Evolutionary conservation across 1,140 invertebrate genomes (phyloP), one percentile per base, ranked within the genome.

Genomic region (Acyrthosiphon pisum): DNA sequence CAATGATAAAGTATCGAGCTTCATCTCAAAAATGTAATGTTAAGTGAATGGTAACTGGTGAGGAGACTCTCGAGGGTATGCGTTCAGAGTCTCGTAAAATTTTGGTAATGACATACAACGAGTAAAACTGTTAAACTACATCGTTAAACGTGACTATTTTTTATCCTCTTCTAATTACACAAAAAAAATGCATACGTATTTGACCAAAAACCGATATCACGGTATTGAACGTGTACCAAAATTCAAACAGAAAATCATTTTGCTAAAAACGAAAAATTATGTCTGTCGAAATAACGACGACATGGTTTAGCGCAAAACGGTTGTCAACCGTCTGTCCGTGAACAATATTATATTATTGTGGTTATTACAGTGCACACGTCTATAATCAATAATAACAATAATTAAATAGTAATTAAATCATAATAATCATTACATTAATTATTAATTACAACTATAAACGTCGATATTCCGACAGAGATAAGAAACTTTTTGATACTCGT

Each of bases 11-110:
- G 89, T 86, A 9, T 76, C 93, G 20, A 44, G 30, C 41, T 41
- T 76, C 93, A 93, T 93, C 44, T 26, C 23, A 20, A 50, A 46
- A 53, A 87, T 37, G 18, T 81, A 18, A 60, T 60, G 9, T 60
- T 60, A 30, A 18, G 4, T n/a, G 30, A n/a, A 68, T n/a, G 30
- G 60, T 60, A 60, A 68, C 60, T 68, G n/a, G 30, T n/a, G 4
- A n/a, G 9, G 9, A 60, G 9, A 68, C 60, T 68, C n/a, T 30
- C 18, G 60, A 68, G 6, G 30, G 3, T n/a, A n/a, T n/a, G n/a
- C 60, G 60, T n/a, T 68, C 60, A 4, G 60, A 6, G 30, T 68
- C 60, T 18, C 30, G 3, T 68, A 68, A 9, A 68, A 22, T 68
- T 68, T n/a, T n/a, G 30, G 60, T n/a, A 68, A 68, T 14, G 60